Evolutionary conservation across 2,888 invertebrate genomes (phyloP).

Genomic region (Trichopoda pennipes): DNA sequence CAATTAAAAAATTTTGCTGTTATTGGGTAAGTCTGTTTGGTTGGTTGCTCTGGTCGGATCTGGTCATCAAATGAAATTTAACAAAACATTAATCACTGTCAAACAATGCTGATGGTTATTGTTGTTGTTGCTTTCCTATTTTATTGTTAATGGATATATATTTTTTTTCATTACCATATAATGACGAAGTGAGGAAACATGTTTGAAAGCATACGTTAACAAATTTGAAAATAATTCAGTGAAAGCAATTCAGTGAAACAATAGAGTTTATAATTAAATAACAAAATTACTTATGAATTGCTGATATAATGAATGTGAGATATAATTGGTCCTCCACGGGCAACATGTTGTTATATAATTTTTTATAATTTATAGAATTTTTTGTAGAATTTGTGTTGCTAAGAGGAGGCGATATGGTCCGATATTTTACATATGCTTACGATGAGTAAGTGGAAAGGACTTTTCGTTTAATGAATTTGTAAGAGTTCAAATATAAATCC

Average conservation of each 20-base stretch:
- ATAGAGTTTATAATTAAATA: neutral
- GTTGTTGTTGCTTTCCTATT: neutral
- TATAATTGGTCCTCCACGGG: too few species aligned
- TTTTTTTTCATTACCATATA: neutral
- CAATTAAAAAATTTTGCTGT: constrained; percentile 36
- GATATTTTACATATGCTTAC: too few species aligned
- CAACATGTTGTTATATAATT: too few species aligned
- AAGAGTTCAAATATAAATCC: too few species aligned
- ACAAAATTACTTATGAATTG: too few species aligned
- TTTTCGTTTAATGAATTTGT: too few species aligned
- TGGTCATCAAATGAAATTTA: constrained; percentile 10
- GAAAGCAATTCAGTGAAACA: neutral
- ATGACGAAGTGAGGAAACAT: neutral
- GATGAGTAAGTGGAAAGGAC: too few species aligned
- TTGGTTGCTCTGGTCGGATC: constrained; percentile 20
- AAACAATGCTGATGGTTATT: constrained; percentile 49
- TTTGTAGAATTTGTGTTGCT: too few species aligned
- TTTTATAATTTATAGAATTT: too few species aligned
- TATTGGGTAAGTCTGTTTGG: constrained; percentile 27
- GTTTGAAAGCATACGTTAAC: neutral
- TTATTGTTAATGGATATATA: neutral
- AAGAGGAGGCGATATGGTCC: too few species aligned
- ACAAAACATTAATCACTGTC: constrained; percentile 63
- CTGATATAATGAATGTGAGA: too few species aligned
- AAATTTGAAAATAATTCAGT: neutral